Evolutionary conservation across 2,113 vertebrate species (phyloP), one percentile per base, ranked within the genome.

Genomic region (Syrmaticus mikado): DNA sequence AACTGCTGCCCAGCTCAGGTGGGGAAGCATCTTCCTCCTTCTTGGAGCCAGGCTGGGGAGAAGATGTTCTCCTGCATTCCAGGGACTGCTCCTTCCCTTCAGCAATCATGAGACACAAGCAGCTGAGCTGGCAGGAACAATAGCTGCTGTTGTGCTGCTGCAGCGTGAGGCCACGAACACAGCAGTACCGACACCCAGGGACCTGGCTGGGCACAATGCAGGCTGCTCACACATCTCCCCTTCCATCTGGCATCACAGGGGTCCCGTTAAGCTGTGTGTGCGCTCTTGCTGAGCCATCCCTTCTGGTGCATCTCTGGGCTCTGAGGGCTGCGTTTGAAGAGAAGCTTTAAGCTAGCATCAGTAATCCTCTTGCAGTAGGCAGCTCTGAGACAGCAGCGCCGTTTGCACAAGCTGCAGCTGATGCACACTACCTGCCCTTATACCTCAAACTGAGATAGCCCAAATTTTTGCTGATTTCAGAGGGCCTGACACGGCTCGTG

Each of bases 81-180:
- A 48, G 67, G 88, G 67, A 32, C 43, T 68, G 28, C 61, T 60
- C 68, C 68, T 70, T 75, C 68, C 79, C 79, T 75, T 46, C 62
- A 28, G n/a, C 40, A 65, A 67, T 11, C 75, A 19, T 45, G 64
- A 89, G 85, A 83, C 46, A 11, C 30, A 19, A 81, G 28, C 22
- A 48, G 89, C 89, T 77, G 82, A 87, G 85, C 68, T 10, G n/a
- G 82, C 89, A 73, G 58, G 19, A 83, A 87, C 86, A 73, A 79
- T 22, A 90, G 75, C 43, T 36, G 68, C 89, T 41, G 67, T n/a
- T 70, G 73, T 71, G 87, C 93, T 67, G 50, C 22, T 74, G 87
- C 68, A 52, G 32, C 80, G 41, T 17, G 22, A 28, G n/a, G 17
- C 19, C 74, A 6, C 62, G 16, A 25, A 53, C 1, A 30, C 19